Evolutionary conservation across 92 coral and sea anemone genomes (phyloP), one percentile per base, ranked within the genome.

Genomic region (Umimayanthus kanabou): DNA sequence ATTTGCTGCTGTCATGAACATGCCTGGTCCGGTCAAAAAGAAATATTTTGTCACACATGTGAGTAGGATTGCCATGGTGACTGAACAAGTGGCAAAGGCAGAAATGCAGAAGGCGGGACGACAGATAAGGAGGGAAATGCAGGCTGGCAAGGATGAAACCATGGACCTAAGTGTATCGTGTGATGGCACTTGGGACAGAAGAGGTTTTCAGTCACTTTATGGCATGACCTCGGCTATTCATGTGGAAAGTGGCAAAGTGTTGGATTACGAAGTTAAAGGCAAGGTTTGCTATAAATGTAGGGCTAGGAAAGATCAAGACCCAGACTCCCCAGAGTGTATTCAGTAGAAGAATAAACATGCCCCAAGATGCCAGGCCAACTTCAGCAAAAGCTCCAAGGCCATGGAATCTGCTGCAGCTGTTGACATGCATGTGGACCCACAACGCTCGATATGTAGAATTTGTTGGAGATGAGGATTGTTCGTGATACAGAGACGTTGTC

Each of bases 401-500:
- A 90, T 90, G 85, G 93, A 90, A 39, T 57, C 90, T 72, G 84
- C 85, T 80, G 93, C 84, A 39, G 93, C 93, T 43, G 93, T 90
- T 26, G 93, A 90, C n/a, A n/a, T n/a, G 43, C 33, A 77, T 90
- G 22, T 90, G 88, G 85, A 26, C 26, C 55, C 43, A 87, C 76
- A 86, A 79, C 11, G 85, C 73, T 39, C 78, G 72, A 3, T 90
- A 87, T 58, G 84, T 82, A 18, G 93, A 90, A 49, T 90, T 90
- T 90, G 90, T 90, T 50, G 90, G 92, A 14, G 93, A 87, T 90
- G 88, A 90, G 23, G 90, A 90, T 39, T 90, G 90, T 82, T 90
- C 90, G 4, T 79, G 78, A 28, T 85, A 70, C 65, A 77, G 76
- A 47, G 90, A 90, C 65, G 90, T 87, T 4, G 88, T 82, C 30